Evolutionary conservation across 1,140 invertebrate genomes (phyloP), one percentile per base, ranked within the genome.

Genomic region (Dendrolimus punctatus): DNA sequence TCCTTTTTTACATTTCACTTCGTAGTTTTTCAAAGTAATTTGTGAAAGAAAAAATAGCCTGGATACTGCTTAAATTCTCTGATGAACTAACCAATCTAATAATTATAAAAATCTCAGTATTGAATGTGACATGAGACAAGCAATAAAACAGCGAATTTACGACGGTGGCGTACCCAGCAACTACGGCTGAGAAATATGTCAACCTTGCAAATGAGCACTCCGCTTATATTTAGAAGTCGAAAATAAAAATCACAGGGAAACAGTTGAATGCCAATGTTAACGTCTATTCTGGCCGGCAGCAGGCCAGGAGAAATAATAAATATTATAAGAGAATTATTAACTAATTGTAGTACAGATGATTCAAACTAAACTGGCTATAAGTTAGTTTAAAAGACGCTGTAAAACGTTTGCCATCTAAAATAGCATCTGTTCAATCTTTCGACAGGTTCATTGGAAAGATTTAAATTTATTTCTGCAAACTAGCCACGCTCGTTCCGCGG

Each of bases 201-300:
- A 78, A 68, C 71, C 78, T 83, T 75, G 71, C 61, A 57, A 76
- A 68, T 62, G 67, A 71, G 62, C 67, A 70, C 67, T 68, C 58
- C 57, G 51, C 64, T 68, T 83, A 80, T 72, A 80, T 81, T 80
- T 74, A 71, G 70, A 67, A 60, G 71, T 66, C 72, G 64, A 72
- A 83, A 83, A 83, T 83, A 83, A 74, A 83, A 77, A 76, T 73
- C 64, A 69, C 60, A 66, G 73, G 71, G 70, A 71, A 76, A 78
- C 75, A 77, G 68, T 66, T 79, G 72, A 79, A 81, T 81, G 75
- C 78, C 76, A 84, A 84, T 80, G 76, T 81, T 81, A 83, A 73
- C 68, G 53, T 75, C 69, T 80, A 80, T 79, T 79, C 75, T 55
- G 56, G 73, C 72, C 65, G 51, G 8, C 36, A 39, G 5, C 36